phyloP scores from a whole-genome alignment of 2,113 vertebrate genomes.

The Scartelaos histophorus region DNA sequence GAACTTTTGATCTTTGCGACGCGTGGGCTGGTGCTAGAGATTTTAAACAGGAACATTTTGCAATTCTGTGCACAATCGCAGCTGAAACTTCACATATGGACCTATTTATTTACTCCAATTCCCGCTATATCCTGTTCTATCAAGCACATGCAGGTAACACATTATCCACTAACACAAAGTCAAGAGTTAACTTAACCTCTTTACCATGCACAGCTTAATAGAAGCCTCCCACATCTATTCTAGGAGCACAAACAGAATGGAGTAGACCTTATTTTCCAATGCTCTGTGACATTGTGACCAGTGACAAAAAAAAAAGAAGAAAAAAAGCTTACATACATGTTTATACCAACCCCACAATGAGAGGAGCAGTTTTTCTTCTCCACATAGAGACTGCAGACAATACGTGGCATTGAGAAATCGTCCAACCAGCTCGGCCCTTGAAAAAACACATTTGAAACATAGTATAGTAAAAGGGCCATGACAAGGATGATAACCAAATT shows the following conservation, averaged over 20 bases:
- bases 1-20: not conserved
- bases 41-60: not conserved
- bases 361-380: not conserved
- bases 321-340: not conserved
- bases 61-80: no score
- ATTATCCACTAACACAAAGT: not conserved
- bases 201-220: not conserved
- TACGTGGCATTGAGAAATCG: constrained; percentile 13
- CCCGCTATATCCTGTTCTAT: not conserved
- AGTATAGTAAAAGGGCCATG: not conserved
- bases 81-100: no score
- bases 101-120: no score
- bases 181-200: not conserved
- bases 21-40: not conserved
- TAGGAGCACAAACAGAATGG: not conserved
- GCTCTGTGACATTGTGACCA: not conserved
- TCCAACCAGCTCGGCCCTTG: not conserved
- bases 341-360: not conserved
- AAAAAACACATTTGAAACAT: constrained; percentile 14
- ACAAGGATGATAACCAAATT: not conserved
- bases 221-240: not conserved
- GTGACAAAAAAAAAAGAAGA: no score
- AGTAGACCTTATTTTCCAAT: not conserved
- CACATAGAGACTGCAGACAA: constrained; percentile 22
- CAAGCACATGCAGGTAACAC: not conserved